A percentile compares a stretch with the other conserved stretches of the same genome.
These are phyloP conservation scores for Lycaon pictus DNA, from an alignment of 2,113 vertebrate species.

Conservation along the genomic window DNA sequence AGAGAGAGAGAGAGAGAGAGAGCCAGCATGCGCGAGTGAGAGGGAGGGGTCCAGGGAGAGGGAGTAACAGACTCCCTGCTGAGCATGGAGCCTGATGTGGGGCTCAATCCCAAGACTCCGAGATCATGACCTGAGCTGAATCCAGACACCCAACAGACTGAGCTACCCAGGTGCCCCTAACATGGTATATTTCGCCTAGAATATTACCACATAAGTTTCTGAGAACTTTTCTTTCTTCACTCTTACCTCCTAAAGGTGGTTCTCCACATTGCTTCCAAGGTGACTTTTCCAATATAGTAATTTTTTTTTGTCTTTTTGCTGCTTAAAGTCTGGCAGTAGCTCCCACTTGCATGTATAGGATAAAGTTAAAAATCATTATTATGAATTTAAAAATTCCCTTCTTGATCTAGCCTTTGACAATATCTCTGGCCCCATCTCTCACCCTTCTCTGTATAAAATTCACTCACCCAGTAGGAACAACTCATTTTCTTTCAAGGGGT, in stretches of 20 bases:
- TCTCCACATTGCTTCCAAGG: not conserved
- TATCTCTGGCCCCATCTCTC: not conserved
- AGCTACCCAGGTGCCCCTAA: not conserved
- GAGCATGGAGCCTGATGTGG: not conserved
- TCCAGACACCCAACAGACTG: not conserved
- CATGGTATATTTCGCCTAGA: not conserved
- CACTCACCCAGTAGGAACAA: not conserved
- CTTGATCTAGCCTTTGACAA: not conserved
- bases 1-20: not conserved
- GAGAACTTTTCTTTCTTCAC: not conserved
- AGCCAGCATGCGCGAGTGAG: not conserved
- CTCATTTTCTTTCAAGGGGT: not conserved
- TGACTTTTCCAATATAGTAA: not conserved
- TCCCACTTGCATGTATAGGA: not conserved
- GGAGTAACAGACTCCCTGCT: not conserved
- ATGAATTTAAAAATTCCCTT: not conserved
- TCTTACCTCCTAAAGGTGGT: conserved; percentile 36
- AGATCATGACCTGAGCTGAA: not conserved
- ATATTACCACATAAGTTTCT: not conserved
- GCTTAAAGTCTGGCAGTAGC: not conserved
- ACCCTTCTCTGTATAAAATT: not conserved
- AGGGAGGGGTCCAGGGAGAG: not conserved
- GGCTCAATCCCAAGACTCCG: not conserved
- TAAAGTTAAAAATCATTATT: conserved; percentile 29
- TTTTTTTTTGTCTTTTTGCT: not conserved